Evolutionary conservation across 2,888 invertebrate species (phyloP), one percentile per base, ranked within the genome.

Genomic region (Eumacrocentrus americanus): DNA sequence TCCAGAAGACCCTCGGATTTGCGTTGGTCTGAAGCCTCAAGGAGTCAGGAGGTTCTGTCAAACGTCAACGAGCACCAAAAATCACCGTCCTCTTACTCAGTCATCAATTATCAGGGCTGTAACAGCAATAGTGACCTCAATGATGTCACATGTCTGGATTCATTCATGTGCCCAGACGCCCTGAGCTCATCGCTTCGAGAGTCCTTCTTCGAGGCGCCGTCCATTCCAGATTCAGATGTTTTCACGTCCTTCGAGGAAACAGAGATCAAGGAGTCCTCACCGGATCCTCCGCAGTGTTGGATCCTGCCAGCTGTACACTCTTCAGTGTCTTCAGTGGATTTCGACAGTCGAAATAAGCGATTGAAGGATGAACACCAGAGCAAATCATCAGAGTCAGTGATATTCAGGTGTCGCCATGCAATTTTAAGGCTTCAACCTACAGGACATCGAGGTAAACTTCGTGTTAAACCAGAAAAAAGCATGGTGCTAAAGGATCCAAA

Each of bases 11-110:
- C 79, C 1, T 79, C 79, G 0, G 79, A 79, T 40, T 77, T 79
- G 0, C 72, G 72, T 9, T 79, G 79, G 79, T 80, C 78, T 7
- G 79, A 80, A 46, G 77, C 79, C 0, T 80, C 79, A 0, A 69
- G 79, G 23, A 79, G 79, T 37, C 79, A 80, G 22, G 79, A 80
- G 56, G 48, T 79, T 3, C 64, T 79, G 1, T 73, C 79, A 0
- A 76, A 63, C 44, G 67, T 74, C 0, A 65, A 66, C 1, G 74
- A 74, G 12, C 73, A 75, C 23, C 71, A 71, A 14, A 62, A 66
- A 11, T 75, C 78, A 7, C 78, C 79, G 0, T 77, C 74, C 2
- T 79, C 78, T 0, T 77, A 74, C 40, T 79, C 79, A 42, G 78
- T 79, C 3, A 79, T 77, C 63, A 75, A 78, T 51, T 76, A 77